Evolutionary conservation across 2,888 invertebrate genomes (phyloP), one percentile per base, ranked within the genome.

Genomic region (Archips xylosteana): DNA sequence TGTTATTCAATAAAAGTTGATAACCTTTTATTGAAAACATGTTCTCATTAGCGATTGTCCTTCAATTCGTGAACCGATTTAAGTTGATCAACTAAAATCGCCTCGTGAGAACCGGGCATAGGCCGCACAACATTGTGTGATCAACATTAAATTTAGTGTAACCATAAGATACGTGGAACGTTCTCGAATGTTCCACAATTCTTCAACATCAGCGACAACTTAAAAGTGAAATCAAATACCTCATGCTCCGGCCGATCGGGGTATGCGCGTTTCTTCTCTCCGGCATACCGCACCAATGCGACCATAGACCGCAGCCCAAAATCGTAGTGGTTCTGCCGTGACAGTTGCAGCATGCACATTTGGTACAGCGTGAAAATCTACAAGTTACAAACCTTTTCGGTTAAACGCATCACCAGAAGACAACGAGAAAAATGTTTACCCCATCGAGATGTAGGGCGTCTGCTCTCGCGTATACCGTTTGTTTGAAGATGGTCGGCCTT

Each of bases 301-400:
- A 97, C 97, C 95, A 98, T 97, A 0, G 98, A 97, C 61, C 98
- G 95, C 12, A 98, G 91, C 0, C 98, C 98, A 84, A 98, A 98
- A 88, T 98, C 98, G 85, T 98, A 98, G 88, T 98, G 98, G 82
- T 97, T 96, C 85, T 98, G 98, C 82, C 98, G 97, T 32, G 98
- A 98, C 42, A 98, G 91, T 91, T 98, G 98, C 82, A 98, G 97
- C 86, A 96, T 96, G 0, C 97, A 97, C 80, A 98, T 87, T 78
- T 97, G 96, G 88, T 98, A 98, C 72, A 98, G 88, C 0, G 98
- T 97, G 87, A 95, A 97, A 2, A 97, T 96, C 96, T 96, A 42
- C 39, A 60, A 72, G 54, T 4, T 10, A 42, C 67, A 57, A 68
- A 13, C 49, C 39, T 39, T 54, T 49, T 13, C 5, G n/a, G 39